Conservation (phyloP, 1,140 invertebrate genomes). For the Lysiphlebus fabarum region DNA sequence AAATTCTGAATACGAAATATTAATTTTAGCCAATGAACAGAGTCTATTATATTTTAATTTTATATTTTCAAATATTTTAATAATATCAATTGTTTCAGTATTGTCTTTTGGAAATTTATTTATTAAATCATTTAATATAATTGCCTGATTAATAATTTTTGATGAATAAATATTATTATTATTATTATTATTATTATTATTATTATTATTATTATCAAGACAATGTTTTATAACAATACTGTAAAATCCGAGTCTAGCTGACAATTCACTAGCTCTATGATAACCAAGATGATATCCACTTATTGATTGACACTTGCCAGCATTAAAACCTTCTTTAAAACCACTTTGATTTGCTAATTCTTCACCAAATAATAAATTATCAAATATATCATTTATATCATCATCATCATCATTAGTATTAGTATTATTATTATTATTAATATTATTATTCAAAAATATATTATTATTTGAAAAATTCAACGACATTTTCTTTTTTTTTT, state of each 20-base stretch:
- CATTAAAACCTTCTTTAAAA: slow-evolving; percentile 43
- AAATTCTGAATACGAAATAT: slow-evolving; percentile 53
- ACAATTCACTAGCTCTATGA: slow-evolving; percentile 44
- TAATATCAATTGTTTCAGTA: slow-evolving; percentile 62
- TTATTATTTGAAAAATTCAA: neutral
- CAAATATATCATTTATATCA: slow-evolving; percentile 49
- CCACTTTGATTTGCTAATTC: slow-evolving; percentile 41
- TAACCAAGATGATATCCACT: slow-evolving; percentile 51
- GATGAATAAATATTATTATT: slow-evolving; percentile 35
- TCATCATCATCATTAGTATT: neutral
- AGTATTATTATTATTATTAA: slow-evolving; percentile 27
- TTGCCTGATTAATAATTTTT: slow-evolving; percentile 58
- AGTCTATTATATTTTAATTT: slow-evolving; percentile 66
- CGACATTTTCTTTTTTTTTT: no score
- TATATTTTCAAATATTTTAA: slow-evolving; percentile 60
- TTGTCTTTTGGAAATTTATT: slow-evolving; percentile 66
- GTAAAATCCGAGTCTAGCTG: slow-evolving; percentile 49
- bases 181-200: no score
- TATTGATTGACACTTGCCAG: slow-evolving; percentile 37
- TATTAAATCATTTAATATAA: slow-evolving; percentile 60
- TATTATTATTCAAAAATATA: slow-evolving; percentile 22
- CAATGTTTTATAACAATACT: slow-evolving; percentile 41
- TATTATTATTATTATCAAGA: neutral
- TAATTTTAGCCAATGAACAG: slow-evolving; percentile 65
- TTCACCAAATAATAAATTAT: slow-evolving; percentile 46